These are phyloP conservation scores for Myotis lucifugus DNA, from an alignment of 2,113 vertebrate species.

Conservation along the genomic window DNA sequence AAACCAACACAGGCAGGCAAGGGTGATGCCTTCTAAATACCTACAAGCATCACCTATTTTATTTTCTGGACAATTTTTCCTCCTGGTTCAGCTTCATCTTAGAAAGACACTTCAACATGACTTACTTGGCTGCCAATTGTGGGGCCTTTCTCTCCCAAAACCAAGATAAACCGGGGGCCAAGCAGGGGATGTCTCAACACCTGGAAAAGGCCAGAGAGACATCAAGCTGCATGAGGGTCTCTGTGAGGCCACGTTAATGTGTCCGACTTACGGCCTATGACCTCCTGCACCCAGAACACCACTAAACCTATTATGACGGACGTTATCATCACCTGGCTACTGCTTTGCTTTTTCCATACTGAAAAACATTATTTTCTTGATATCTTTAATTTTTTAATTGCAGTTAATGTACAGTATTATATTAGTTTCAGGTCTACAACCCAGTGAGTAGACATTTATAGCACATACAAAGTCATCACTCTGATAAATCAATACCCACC, in stretches of 20 bases:
- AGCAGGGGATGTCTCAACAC: fast-evolving
- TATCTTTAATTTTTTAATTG: not conserved
- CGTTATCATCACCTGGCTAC: not conserved
- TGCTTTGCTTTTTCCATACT: not conserved
- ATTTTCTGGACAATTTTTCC: not conserved
- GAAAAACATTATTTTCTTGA: not conserved
- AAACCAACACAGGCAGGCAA: not conserved
- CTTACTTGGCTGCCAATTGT: not conserved
- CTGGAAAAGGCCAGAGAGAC: not conserved
- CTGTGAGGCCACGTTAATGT: not conserved
- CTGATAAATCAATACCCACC: not conserved
- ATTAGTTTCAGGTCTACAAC: not conserved
- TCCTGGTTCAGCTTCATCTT: not conserved
- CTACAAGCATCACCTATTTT: not conserved
- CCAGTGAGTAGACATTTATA: not conserved
- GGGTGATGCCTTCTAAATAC: not conserved
- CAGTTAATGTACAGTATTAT: not conserved
- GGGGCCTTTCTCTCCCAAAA: not conserved
- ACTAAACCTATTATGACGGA: not conserved
- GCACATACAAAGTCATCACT: not conserved
- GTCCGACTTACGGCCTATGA: not conserved
- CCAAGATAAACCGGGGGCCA: not conserved
- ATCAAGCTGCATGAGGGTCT: not conserved
- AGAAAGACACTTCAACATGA: not conserved
- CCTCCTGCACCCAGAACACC: not conserved